Percentiles rank a stretch among this genome's conserved stretches.
Conservation (phyloP, 2,113 vertebrate genomes). For the Pica pica region DNA sequence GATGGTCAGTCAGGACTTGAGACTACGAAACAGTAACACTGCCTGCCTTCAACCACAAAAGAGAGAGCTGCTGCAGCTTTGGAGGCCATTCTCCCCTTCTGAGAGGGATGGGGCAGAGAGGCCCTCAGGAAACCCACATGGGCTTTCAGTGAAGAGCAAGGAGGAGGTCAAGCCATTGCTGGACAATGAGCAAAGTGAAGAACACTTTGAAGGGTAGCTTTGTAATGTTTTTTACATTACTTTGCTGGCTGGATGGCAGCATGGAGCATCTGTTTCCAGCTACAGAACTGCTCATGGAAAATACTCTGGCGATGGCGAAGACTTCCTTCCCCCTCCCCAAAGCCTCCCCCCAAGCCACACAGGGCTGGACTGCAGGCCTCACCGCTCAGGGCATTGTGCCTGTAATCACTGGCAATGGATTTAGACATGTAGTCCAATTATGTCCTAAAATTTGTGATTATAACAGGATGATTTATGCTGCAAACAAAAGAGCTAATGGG, state of each 20-base stretch:
- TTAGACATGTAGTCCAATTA: background rate
- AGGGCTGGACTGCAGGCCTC: background rate
- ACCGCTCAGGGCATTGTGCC: background rate
- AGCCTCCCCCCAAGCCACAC: background rate
- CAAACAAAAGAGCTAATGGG: constrained; percentile 1
- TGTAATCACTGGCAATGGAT: constrained; percentile 7
- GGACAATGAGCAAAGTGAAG: background rate
- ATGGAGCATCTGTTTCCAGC: constrained; percentile 80
- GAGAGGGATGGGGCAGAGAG: background rate
- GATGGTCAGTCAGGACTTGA: background rate
- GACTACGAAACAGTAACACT: background rate
- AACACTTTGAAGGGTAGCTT: constrained; percentile 63
- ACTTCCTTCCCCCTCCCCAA: background rate
- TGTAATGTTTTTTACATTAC: constrained; percentile 56
- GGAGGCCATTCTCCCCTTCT: background rate
- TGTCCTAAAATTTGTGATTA: constrained; percentile 2
- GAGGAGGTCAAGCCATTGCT: background rate
- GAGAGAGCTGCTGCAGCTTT: background rate
- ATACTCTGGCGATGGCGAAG: constrained; percentile 61
- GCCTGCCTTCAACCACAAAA: background rate
- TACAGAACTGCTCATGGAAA: constrained; percentile 74
- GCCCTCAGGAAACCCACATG: rapidly evolving
- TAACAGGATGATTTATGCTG: background rate
- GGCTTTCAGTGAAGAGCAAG: background rate
- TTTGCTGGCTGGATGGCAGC: constrained; percentile 46